Evolutionary conservation across 2,113 vertebrate genomes (phyloP).

Genomic region (Pseudorasbora parva): DNA sequence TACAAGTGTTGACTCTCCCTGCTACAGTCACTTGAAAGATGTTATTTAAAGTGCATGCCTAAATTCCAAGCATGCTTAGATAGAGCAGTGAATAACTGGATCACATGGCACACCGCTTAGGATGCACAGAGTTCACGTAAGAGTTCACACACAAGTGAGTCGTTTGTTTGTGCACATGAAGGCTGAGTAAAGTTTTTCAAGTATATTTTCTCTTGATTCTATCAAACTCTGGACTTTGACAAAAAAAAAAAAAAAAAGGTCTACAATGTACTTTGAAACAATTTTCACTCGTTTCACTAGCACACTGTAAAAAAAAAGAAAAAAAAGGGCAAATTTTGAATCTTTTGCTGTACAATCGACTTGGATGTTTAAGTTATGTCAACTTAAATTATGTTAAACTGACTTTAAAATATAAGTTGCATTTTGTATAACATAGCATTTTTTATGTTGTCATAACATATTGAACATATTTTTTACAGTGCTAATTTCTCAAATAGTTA

Average conservation of each 20-base stretch:
- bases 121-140: not conserved
- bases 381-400: no score
- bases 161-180: not conserved
- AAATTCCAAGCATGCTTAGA: constrained; percentile 41
- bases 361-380: no score
- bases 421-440: no score
- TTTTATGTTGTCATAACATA: no score
- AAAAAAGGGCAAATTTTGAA: no score
- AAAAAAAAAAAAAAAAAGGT: no score
- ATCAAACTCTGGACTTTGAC: not conserved
- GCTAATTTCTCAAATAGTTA: not conserved
- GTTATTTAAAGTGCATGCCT: constrained; percentile 46
- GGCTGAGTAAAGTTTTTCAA: not conserved
- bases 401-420: no score
- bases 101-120: constrained; percentile 26
- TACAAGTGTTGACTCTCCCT: constrained; percentile 33
- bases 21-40: constrained; percentile 38
- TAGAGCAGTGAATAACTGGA: constrained; percentile 38
- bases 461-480: no score
- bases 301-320: no score
- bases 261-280: not conserved
- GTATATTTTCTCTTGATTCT: not conserved
- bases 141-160: constrained; percentile 13
- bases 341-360: no score
- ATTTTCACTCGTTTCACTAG: no score